A percentile compares a stretch with the other conserved stretches of the same genome.
Evolutionary conservation across 2,797 vertebrate species (phyloP).

Genomic region (Labroides dimidiatus): DNA sequence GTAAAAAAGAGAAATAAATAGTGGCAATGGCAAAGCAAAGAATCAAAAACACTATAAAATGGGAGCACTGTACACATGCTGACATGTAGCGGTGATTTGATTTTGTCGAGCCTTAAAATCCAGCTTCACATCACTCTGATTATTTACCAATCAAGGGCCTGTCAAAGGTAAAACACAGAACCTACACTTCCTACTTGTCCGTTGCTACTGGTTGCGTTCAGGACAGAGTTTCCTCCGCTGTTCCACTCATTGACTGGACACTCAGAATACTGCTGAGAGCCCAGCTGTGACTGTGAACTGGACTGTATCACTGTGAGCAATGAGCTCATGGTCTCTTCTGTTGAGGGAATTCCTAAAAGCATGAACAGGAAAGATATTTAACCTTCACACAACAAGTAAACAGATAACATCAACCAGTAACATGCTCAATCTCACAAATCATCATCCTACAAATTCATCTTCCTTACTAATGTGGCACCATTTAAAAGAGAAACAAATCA

Average conservation of each 20-base stretch:
- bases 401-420: too few relatives aligned
- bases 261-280: constrained; percentile 87
- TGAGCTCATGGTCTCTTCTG: constrained; percentile 87
- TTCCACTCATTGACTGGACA: constrained; percentile 88
- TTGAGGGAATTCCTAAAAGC: constrained; percentile 85
- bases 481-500: too few relatives aligned
- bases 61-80: background rate
- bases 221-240: constrained; percentile 82
- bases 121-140: background rate
- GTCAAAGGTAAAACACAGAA: constrained; percentile 39
- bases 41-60: constrained; percentile 1
- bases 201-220: constrained; percentile 80
- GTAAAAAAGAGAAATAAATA: constrained; percentile 25
- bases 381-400: background rate
- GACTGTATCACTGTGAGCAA: constrained; percentile 87
- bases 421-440: too few relatives aligned
- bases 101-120: too few relatives aligned
- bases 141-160: background rate
- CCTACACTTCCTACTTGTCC: constrained; percentile 89
- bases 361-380: constrained; percentile 6
- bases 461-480: too few relatives aligned
- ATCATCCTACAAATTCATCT: too few relatives aligned
- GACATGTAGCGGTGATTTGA: too few relatives aligned
- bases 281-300: constrained; percentile 82
- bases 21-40: constrained; percentile 29